Base-by-base conservation (phyloP, 2,888 invertebrate genomes). In the Leuctra nigra region DNA sequence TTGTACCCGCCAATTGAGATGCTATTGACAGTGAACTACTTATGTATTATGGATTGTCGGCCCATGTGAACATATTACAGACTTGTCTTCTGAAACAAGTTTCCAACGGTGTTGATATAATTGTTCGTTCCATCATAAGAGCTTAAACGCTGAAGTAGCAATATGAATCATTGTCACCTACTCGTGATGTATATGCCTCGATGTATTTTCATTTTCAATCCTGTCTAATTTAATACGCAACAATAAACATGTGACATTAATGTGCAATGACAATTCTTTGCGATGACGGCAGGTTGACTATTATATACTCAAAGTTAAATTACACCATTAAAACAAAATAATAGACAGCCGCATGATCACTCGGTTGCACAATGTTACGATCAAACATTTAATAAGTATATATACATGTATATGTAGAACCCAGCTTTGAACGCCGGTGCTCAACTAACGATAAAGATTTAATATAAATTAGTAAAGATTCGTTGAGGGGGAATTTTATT, bases 261-360 rank as follows among this genome's bases (percentile, higher is more conserved):
- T 44, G n/a, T 20, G 20, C 23, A 44, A 7, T 20, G 44, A 44
- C 44, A 22, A 20, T 2, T 6, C 22, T n/a, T n/a, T n/a, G n/a
- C n/a, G n/a, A n/a, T 4, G 44, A 44, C n/a, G 23, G 4, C 44
- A 20, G 6, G 22, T 23, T n/a, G 44, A 6, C 7, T 29, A 22
- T 44, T 16, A 2, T 7, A 44, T 23, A 44, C n/a, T 44, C 44
- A 44, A 44, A 44, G 44, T 20, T 44, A 44, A 44, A 44, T 44
- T 44, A 44, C 44, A 44, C 44, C 44, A 44, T 44, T 44, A 44
- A 44, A 44, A 44, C 44, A 44, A 44, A n/a, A 44, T 44, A 44
- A 44, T 44, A 44, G 44, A 44, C 44, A 44, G 22, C 44, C 6
- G 7, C 22, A 22, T 22, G 20, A 22, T 23, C 44, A 44, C 22